Conservation (phyloP, 1,140 invertebrate genomes). For the Apis dorsata region DNA sequence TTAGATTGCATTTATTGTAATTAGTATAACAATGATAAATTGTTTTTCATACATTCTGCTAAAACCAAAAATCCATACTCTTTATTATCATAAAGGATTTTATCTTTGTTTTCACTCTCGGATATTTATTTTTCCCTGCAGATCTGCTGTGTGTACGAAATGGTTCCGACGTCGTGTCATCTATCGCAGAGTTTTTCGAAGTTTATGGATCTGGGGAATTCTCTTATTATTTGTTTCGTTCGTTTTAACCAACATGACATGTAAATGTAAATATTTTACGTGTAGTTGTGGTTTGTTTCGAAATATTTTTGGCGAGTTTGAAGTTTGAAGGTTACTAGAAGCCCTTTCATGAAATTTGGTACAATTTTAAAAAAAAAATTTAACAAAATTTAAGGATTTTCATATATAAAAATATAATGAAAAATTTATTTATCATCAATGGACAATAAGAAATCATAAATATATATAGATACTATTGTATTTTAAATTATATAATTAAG, state of each 20-base stretch:
- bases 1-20: too few species aligned
- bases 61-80: background rate
- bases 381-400: too few species aligned
- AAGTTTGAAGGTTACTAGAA: background rate
- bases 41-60: background rate
- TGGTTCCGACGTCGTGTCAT: background rate
- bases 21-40: too few species aligned
- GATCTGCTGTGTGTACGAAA: background rate
- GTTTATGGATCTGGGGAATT: background rate
- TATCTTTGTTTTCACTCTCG: background rate
- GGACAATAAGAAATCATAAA: too few species aligned
- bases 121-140: slow-evolving; percentile 20
- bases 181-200: background rate
- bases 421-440: too few species aligned
- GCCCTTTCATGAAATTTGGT: background rate
- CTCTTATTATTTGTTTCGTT: background rate
- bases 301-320: background rate
- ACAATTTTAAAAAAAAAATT: background rate
- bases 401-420: too few species aligned
- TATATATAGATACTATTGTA: too few species aligned
- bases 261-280: background rate
- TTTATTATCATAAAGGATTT: background rate
- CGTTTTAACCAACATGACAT: background rate
- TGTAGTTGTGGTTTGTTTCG: background rate
- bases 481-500: too few species aligned